Conservation (phyloP, 1,140 invertebrate genomes). For the Temnothorax curvispinosus region DNA sequence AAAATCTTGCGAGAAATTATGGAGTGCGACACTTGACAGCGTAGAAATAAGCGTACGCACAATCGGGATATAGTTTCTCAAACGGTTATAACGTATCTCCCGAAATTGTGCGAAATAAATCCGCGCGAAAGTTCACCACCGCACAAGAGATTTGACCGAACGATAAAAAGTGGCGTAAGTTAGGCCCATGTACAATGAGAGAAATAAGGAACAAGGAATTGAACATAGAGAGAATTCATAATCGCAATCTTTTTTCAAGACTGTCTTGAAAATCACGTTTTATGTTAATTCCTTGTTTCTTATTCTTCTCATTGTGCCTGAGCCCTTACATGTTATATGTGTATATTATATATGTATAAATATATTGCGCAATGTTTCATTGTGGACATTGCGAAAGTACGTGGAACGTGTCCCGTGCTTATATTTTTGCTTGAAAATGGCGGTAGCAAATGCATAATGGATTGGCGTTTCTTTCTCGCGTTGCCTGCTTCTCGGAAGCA, state of each 20-base stretch:
- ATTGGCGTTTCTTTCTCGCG: constrained; percentile 27
- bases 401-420: neutral
- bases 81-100: neutral
- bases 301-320: too few relatives aligned
- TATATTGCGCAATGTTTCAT: neutral
- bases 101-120: constrained; percentile 24
- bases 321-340: neutral
- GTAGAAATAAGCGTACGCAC: neutral
- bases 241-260: too few relatives aligned
- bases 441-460: constrained; percentile 30
- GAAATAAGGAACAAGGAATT: too few relatives aligned
- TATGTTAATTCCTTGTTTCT: too few relatives aligned
- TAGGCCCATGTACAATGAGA: too few relatives aligned
- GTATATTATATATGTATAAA: neutral
- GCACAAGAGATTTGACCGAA: neutral
- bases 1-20: constrained; percentile 30
- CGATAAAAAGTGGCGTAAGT: neutral
- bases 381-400: neutral
- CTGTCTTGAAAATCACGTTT: too few relatives aligned
- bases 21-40: neutral
- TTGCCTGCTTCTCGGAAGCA: constrained; percentile 12
- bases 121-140: neutral
- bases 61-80: neutral
- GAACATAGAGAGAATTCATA: too few relatives aligned
- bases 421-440: constrained; percentile 30